Evolutionary conservation across 1,140 invertebrate species (phyloP).

Genomic region (Helicoverpa armigera): DNA sequence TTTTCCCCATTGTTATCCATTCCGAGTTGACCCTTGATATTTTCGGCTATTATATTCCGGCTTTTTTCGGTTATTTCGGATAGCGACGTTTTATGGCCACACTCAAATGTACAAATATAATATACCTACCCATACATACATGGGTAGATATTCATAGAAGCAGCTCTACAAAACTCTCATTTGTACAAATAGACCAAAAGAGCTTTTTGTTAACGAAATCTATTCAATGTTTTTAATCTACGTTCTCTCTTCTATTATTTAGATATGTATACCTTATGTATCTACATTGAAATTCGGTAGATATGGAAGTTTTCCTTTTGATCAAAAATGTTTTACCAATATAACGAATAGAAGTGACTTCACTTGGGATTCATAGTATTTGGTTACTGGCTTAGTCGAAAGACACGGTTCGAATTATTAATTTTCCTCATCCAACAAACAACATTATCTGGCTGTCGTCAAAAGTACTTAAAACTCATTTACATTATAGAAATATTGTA

Average conservation of each 20-base stretch:
- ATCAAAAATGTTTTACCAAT: neutral
- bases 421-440: too few relatives aligned
- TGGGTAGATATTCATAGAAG: too few relatives aligned
- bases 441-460: too few relatives aligned
- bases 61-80: neutral
- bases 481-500: too few relatives aligned
- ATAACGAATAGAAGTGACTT: too few relatives aligned
- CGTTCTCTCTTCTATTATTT: neutral
- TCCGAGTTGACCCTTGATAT: constrained; percentile 49
- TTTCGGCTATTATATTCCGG: constrained; percentile 30
- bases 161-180: too few relatives aligned
- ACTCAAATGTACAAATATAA: neutral
- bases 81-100: constrained; percentile 20
- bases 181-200: constrained; percentile 2
- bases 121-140: neutral
- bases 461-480: too few relatives aligned
- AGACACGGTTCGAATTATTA: too few relatives aligned
- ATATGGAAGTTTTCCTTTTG: neutral
- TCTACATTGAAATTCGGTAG: neutral
- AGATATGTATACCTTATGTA: neutral
- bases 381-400: too few relatives aligned
- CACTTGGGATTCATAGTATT: too few relatives aligned
- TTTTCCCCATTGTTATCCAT: constrained; percentile 54
- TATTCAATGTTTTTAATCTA: constrained; percentile 18
- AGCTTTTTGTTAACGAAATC: constrained; percentile 13